Evolutionary conservation across 2,113 vertebrate genomes (phyloP).

Genomic region (Osmerus eperlanus): DNA sequence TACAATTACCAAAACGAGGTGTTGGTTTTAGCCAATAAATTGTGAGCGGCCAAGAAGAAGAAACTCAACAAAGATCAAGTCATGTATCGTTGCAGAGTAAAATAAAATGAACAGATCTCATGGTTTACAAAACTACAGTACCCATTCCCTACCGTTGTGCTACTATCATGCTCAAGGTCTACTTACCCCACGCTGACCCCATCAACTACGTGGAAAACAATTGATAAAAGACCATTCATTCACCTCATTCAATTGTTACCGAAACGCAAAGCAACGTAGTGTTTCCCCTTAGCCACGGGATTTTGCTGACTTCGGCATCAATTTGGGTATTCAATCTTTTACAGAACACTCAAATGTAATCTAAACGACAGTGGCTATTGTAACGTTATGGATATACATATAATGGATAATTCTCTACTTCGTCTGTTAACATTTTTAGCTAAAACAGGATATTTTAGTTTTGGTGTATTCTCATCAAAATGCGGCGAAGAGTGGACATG

Average conservation of each 20-base stretch:
- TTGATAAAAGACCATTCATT: slow-evolving; percentile 55
- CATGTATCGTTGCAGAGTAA: neutral
- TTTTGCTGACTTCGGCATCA: neutral
- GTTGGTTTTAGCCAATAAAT: slow-evolving; percentile 52
- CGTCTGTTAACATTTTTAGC: too few species aligned
- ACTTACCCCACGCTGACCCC: slow-evolving; percentile 64
- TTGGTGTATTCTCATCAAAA: too few species aligned
- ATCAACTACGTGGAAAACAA: slow-evolving; percentile 60
- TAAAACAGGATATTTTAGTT: too few species aligned
- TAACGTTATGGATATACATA: too few species aligned
- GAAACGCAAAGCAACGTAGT: slow-evolving; percentile 44
- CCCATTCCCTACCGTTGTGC: slow-evolving; percentile 34
- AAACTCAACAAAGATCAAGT: slow-evolving; percentile 15
- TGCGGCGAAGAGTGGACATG: too few species aligned
- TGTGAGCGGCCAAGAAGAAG: slow-evolving; percentile 47
- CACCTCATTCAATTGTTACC: slow-evolving; percentile 21
- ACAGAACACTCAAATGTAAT: neutral
- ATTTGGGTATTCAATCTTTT: neutral
- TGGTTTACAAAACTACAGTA: too few species aligned
- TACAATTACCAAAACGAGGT: slow-evolving; percentile 41
- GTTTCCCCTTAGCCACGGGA: slow-evolving; percentile 7
- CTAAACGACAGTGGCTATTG: neutral
- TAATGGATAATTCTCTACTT: too few species aligned
- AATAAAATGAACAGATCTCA: too few species aligned
- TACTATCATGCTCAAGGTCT: slow-evolving; percentile 35